Percentiles rank a stretch among this genome's conserved stretches.
These are phyloP conservation scores for Myrmecophaga tridactyla DNA, from an alignment of 2,113 vertebrate genomes.

Conservation along the genomic window DNA sequence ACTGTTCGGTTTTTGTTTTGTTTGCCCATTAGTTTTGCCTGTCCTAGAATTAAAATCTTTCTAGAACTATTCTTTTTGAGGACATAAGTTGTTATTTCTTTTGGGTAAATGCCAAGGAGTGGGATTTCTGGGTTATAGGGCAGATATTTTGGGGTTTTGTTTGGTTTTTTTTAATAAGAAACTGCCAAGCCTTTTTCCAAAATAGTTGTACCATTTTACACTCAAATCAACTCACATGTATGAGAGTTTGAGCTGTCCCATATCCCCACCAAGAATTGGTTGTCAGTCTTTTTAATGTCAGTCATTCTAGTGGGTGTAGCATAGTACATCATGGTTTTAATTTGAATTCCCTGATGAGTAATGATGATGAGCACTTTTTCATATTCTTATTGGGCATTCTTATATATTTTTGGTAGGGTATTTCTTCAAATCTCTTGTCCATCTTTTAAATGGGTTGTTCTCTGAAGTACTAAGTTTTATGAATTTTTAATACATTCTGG, in stretches of 20 bases:
- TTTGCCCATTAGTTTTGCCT: background rate
- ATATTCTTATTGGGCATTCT: background rate
- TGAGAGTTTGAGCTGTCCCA: background rate
- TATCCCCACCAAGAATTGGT: background rate
- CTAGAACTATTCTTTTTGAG: background rate
- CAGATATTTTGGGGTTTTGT: background rate
- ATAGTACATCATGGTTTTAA: background rate
- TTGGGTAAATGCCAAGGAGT: background rate
- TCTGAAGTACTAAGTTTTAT: background rate
- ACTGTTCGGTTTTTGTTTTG: background rate
- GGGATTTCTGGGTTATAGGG: background rate
- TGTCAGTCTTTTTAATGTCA: background rate
- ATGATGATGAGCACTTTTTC: background rate
- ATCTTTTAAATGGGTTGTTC: background rate
- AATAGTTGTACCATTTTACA: background rate
- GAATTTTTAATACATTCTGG: background rate
- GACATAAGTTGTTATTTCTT: background rate
- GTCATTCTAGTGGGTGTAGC: background rate
- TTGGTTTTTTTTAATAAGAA: conserved; percentile 7
- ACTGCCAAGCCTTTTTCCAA: background rate
- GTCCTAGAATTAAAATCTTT: background rate
- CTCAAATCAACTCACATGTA: background rate
- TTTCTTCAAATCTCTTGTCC: background rate
- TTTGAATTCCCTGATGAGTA: background rate
- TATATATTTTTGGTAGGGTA: background rate